These are phyloP conservation scores for Lagorchestes hirsutus DNA, from an alignment of 2,797 vertebrate genomes.

Conservation along the genomic window DNA sequence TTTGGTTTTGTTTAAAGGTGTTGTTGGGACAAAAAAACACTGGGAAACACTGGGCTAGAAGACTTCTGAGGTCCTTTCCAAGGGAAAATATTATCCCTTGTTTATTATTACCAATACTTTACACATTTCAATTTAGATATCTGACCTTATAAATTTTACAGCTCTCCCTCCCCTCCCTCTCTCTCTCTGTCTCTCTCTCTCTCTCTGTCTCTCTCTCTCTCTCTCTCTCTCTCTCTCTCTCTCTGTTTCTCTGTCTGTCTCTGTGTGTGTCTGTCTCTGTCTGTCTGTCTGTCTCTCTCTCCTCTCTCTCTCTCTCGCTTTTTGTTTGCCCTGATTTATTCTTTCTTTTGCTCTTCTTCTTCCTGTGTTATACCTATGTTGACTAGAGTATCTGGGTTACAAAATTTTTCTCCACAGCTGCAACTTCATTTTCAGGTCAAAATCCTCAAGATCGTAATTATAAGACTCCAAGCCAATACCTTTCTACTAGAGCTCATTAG, in stretches of 20 bases:
- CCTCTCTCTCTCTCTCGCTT: neutral
- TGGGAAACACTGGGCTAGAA: neutral
- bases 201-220: neutral
- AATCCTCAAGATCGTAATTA: neutral
- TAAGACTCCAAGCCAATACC: neutral
- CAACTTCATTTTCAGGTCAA: neutral
- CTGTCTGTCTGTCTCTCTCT: no score
- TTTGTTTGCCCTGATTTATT: neutral
- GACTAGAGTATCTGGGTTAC: neutral
- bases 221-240: neutral
- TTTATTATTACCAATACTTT: neutral
- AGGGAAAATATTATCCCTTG: neutral
- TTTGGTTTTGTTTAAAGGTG: neutral
- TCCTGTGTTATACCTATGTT: neutral
- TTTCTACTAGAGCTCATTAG: neutral
- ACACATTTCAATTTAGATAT: neutral
- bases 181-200: neutral
- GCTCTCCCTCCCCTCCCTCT: no score
- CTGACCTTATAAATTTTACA: neutral
- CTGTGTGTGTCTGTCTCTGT: no score
- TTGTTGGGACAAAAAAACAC: neutral
- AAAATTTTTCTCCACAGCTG: neutral
- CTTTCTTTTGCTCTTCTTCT: neutral
- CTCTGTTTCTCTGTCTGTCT: neutral
- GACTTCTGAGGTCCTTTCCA: neutral